These are phyloP conservation scores for Heliconius congener DNA, from an alignment of 1,140 invertebrate genomes.

Conservation along the genomic window DNA sequence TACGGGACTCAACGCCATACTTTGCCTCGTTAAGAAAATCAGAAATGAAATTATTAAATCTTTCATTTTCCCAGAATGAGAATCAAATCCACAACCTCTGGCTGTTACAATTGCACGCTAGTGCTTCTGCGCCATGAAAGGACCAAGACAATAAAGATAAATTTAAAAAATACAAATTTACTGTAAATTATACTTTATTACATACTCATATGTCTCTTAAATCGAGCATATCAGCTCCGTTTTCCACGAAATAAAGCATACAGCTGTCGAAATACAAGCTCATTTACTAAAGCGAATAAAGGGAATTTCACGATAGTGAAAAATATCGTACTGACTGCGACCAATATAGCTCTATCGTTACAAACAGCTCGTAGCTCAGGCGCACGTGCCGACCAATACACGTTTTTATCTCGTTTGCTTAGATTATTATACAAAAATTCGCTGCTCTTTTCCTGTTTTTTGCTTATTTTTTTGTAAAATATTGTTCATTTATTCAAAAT, in stretches of 20 bases:
- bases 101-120: too few species aligned
- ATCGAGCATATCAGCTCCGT: background rate
- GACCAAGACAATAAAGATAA: too few species aligned
- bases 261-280: conserved; percentile 20
- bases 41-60: too few species aligned
- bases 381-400: conserved; percentile 21
- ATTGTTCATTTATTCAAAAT: too few species aligned
- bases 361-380: conserved; percentile 23
- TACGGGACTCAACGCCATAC: too few species aligned
- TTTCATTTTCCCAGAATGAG: too few species aligned
- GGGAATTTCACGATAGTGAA: conserved; percentile 25
- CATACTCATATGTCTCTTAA: background rate
- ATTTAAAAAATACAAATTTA: background rate
- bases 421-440: background rate
- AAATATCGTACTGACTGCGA: conserved; percentile 19
- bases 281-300: conserved; percentile 12
- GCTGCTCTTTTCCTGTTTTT: too few species aligned
- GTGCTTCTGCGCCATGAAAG: too few species aligned
- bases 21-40: too few species aligned
- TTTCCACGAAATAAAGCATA: conserved; percentile 17
- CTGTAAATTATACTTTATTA: background rate
- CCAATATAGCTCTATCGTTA: conserved; percentile 17
- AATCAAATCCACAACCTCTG: too few species aligned
- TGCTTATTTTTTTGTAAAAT: too few species aligned
- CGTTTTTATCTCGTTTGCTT: conserved; percentile 16